phyloP scores from a whole-genome alignment of 2,888 invertebrate species.

The Tanytarsus gracilentus region DNA sequence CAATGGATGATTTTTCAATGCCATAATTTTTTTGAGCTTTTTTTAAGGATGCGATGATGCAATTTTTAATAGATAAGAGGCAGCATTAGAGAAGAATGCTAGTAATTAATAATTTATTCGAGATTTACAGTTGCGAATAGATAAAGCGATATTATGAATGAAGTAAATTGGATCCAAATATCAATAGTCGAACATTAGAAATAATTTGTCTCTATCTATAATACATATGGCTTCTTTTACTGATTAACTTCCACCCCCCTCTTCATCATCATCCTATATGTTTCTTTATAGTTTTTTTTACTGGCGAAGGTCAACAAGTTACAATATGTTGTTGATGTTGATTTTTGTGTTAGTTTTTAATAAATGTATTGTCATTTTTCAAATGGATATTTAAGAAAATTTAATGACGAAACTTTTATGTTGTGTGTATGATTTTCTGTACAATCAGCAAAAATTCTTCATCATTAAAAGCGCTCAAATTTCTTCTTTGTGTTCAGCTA shows the following conservation, averaged over 20 bases:
- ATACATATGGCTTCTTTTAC: neutral
- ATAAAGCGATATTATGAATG: too few species aligned
- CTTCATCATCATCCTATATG: neutral
- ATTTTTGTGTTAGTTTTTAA: neutral
- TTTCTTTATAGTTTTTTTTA: neutral
- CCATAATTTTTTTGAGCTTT: conserved; percentile 6
- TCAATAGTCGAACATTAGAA: neutral
- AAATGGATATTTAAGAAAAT: neutral
- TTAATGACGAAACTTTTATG: too few species aligned
- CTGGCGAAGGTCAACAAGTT: too few species aligned
- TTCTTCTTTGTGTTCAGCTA: too few species aligned
- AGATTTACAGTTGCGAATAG: too few species aligned
- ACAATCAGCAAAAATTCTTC: too few species aligned
- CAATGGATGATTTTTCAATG: neutral
- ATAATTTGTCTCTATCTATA: conserved; percentile 3
- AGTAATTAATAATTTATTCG: too few species aligned
- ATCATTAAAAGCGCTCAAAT: too few species aligned
- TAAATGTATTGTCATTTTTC: conserved; percentile 4
- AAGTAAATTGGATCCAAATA: conserved; percentile 3
- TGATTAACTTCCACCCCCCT: neutral
- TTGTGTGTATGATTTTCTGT: too few species aligned
- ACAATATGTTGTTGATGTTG: neutral
- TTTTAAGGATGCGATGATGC: too few species aligned
- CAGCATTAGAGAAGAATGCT: too few species aligned
- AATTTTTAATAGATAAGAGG: neutral